Conservation (phyloP, 2,113 vertebrate genomes). For the Oreocharis arfaki region DNA sequence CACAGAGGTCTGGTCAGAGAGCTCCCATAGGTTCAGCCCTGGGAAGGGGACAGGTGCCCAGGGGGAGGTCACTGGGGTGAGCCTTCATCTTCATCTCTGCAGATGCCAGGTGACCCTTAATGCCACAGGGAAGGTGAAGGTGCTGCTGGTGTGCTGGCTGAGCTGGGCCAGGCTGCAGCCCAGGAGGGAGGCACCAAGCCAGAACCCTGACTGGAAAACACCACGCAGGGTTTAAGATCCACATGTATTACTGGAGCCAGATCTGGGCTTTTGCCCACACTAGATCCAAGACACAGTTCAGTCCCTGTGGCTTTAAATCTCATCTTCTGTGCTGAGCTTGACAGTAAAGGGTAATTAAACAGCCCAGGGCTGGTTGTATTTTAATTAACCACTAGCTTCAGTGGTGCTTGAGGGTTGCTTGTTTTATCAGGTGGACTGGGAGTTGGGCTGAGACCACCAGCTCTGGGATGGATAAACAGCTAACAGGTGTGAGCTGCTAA, state of each 20-base stretch:
- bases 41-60: not conserved
- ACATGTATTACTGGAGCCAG: rapidly evolving
- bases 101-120: not conserved
- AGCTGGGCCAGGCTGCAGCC: not conserved
- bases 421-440: not conserved
- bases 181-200: not conserved
- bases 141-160: not conserved
- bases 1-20: rapidly evolving
- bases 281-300: not conserved
- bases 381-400: not conserved
- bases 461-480: not conserved
- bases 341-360: not conserved
- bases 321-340: not conserved
- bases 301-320: not conserved
- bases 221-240: rapidly evolving
- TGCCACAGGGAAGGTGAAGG: not conserved
- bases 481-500: not conserved
- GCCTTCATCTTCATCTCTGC: not conserved
- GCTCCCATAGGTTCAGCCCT: not conserved
- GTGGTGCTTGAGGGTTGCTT: not conserved
- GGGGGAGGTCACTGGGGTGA: not conserved
- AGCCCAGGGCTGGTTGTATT: not conserved
- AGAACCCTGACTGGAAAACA: not conserved
- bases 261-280: not conserved
- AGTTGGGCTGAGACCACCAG: not conserved